phyloP scores from a whole-genome alignment of 2,888 invertebrate species.

The Heliconius cydno region DNA sequence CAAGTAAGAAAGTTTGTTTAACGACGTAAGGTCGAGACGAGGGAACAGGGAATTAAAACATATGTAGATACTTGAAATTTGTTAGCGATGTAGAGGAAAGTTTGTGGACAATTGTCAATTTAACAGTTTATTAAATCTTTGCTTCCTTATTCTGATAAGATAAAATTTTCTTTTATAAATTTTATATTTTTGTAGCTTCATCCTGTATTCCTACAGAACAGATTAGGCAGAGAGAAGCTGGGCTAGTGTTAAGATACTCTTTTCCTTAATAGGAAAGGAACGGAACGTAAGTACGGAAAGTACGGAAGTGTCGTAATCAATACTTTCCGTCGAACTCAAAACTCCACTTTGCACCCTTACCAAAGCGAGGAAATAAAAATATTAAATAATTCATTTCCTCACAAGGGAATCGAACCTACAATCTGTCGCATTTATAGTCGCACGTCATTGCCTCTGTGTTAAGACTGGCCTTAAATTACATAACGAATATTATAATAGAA shows the following conservation, averaged over 20 bases:
- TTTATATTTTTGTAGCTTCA: neutral
- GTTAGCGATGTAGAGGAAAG: constrained; percentile 4
- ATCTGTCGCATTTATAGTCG: neutral
- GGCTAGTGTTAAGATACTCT: neutral
- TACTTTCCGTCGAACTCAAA: neutral
- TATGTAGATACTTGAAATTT: constrained; percentile 24
- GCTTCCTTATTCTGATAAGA: neutral
- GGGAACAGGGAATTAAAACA: constrained; percentile 24
- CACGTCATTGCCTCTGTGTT: neutral
- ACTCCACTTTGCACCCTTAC: neutral
- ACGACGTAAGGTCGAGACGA: constrained; percentile 26
- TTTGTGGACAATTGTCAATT: constrained; percentile 15
- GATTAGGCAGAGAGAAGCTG: no score
- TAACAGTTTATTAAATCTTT: constrained; percentile 7
- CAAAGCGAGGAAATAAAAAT: neutral
- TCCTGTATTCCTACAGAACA: neutral
- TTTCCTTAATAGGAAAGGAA: neutral
- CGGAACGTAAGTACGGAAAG: no score
- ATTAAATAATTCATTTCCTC: neutral
- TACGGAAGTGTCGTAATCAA: neutral
- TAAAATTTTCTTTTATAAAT: neutral
- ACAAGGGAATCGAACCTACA: neutral
- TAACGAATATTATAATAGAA: no score
- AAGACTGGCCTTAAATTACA: neutral
- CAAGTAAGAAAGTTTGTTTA: constrained; percentile 30